A percentile compares a stretch with the other conserved stretches of the same genome.
Evolutionary conservation across 2,888 invertebrate genomes (phyloP).

Genomic region (Apodemia duryi): DNA sequence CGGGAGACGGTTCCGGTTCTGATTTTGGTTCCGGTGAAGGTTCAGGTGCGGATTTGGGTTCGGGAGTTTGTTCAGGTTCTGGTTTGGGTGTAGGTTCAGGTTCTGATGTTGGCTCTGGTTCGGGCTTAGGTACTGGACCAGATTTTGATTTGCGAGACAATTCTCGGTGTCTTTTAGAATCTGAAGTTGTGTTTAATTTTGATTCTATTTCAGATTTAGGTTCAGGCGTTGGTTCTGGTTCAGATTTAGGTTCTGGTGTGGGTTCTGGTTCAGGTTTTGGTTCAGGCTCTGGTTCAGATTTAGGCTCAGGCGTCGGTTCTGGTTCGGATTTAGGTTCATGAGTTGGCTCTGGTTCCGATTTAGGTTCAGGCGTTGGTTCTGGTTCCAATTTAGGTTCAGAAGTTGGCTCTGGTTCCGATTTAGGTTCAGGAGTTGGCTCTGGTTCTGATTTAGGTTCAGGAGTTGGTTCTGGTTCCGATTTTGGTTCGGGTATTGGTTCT

Average conservation of each 20-base stretch:
- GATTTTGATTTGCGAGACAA: slow-evolving; percentile 42
- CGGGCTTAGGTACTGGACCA: background rate
- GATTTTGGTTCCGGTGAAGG: slow-evolving; percentile 50
- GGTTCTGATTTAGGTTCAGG: slow-evolving; percentile 51
- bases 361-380: slow-evolving; percentile 56
- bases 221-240: slow-evolving; percentile 38
- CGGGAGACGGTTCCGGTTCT: slow-evolving; percentile 49
- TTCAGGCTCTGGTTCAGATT: slow-evolving; percentile 61
- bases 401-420: slow-evolving; percentile 45
- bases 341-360: slow-evolving; percentile 47
- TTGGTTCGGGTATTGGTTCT: slow-evolving; percentile 38
- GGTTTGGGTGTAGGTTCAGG: slow-evolving; percentile 54
- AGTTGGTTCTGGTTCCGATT: slow-evolving; percentile 55
- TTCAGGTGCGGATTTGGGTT: slow-evolving; percentile 47
- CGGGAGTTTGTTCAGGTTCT: slow-evolving; percentile 60
- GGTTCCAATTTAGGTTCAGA: slow-evolving; percentile 37
- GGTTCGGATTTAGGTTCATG: slow-evolving; percentile 61
- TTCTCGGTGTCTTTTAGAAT: background rate
- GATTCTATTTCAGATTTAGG: background rate
- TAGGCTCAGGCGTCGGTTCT: slow-evolving; percentile 44
- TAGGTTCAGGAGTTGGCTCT: slow-evolving; percentile 48
- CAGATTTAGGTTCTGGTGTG: slow-evolving; percentile 38
- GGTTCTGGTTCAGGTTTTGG: slow-evolving; percentile 44
- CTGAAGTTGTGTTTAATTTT: slow-evolving; percentile 4
- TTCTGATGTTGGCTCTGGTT: slow-evolving; percentile 65